Evolutionary conservation across 2,888 invertebrate species (phyloP), one percentile per base, ranked within the genome.

Genomic region (Fragum whitleyi): DNA sequence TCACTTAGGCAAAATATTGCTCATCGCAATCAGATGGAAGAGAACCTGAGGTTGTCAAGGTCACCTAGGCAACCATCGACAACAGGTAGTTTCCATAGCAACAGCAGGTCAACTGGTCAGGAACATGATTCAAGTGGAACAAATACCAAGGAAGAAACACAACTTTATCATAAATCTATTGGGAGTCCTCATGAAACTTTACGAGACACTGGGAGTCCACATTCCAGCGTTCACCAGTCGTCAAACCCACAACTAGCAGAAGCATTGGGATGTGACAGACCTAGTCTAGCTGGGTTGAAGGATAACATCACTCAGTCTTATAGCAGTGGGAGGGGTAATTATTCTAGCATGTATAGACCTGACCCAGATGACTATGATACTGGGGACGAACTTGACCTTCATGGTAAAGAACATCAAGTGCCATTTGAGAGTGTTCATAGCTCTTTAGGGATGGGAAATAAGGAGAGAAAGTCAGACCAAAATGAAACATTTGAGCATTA

Each of bases 401-500:
- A 29, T 47, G 82, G 79, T 2, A 51, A 28, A 7, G 79, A 74
- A 16, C 59, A 79, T 42, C 51, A 28, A 5, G 42, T 83, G 21
- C 82, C 79, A 28, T 55, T 74, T 51, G 79, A 62, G 16, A 79
- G 79, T 26, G 74, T 83, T 19, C 76, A 53, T 16, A 70, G 74
- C 29, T 62, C 71, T 16, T 14, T 77, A 32, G 42, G 70, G n/a
- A 23, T 67, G 7, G 67, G 47, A 14, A 51, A 71, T 6, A 39
- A 32, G 26, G 23, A 65, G 29, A 59, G 77, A 23, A 71, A 69
- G 16, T 73, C 73, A 14, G 77, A 81, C 51, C 70, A 84, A 42
- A 77, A 78, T 68, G 19, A 32, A n/a, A 81, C 81, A 19, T 84
- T 84, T 70, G 67, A 72, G 21, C 51, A 76, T 21, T 84, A 78